These are phyloP conservation scores for Volucella bombylans DNA, from an alignment of 2,888 invertebrate species.

Conservation along the genomic window DNA sequence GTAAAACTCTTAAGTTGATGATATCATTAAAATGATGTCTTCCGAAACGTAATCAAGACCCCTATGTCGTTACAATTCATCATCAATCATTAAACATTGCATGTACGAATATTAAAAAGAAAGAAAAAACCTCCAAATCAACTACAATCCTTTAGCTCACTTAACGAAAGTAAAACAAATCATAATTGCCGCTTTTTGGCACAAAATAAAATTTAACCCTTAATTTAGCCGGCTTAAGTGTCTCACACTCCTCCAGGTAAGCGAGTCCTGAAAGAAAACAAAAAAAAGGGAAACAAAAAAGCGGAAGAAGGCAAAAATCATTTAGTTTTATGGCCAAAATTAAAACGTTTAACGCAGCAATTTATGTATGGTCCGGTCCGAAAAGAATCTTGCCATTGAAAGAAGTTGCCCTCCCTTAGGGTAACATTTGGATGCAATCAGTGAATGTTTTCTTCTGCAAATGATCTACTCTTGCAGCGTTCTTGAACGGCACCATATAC, in stretches of 20 bases:
- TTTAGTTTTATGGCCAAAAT: slow-evolving; percentile 72
- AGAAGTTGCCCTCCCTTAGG: slow-evolving; percentile 48
- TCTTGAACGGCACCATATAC: slow-evolving; percentile 44
- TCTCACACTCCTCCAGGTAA: slow-evolving; percentile 44
- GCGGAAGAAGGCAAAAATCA: slow-evolving; percentile 47
- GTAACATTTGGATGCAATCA: slow-evolving; percentile 68
- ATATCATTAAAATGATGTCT: slow-evolving; percentile 64
- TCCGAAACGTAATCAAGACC: slow-evolving; percentile 49
- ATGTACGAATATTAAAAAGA: neutral
- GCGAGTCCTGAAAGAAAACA: neutral
- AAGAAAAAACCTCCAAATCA: slow-evolving; percentile 39
- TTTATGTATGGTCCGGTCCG: slow-evolving; percentile 48
- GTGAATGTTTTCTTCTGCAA: slow-evolving; percentile 69
- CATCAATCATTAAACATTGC: slow-evolving; percentile 58
- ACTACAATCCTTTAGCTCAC: slow-evolving; percentile 19
- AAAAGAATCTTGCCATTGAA: slow-evolving; percentile 37
- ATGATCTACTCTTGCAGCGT: slow-evolving; percentile 68
- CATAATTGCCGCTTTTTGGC: slow-evolving; percentile 69
- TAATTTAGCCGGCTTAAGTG: slow-evolving; percentile 58
- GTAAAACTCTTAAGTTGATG: slow-evolving; percentile 50
- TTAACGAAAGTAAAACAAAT: slow-evolving; percentile 19
- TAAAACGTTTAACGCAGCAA: slow-evolving; percentile 74
- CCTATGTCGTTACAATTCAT: slow-evolving; percentile 62
- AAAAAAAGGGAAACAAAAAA: neutral
- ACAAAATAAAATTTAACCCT: slow-evolving; percentile 71